Evolutionary conservation across 2,113 vertebrate species (phyloP), one percentile per base, ranked within the genome.

Genomic region (Orientallactaga bullata): DNA sequence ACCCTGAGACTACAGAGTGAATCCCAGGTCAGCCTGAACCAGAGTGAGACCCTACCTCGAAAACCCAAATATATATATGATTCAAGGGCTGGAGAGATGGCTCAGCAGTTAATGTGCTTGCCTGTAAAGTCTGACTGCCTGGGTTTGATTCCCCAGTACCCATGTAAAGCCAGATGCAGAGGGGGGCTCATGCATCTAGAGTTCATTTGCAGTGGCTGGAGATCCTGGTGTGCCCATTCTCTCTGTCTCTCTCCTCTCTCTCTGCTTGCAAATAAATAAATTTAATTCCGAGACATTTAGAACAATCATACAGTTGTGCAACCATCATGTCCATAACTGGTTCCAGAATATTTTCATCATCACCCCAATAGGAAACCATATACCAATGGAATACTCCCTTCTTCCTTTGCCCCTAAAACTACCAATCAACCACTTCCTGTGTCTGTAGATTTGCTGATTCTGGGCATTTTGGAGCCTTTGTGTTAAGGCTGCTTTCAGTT

Each of bases 331-430:
- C 72, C 71, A 80, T 79, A 58, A 39, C 39, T 77, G 61, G 37
- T 73, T 95, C 18, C 39, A 85, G 86, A 88, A 81, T 61, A 74
- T 80, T 87, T 91, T 55, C 58, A 94, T 63, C 47, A 68, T 68
- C 63, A 82, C 74, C 65, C 63, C 30, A 6, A 78, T 90, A 92
- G 28, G 35, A 91, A 91, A 80, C 11, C 30, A 32, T 1, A 3
- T 84, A 85, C 55, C 51, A 77, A 63, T 39, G 47, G 79, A 94
- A 21, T 15, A 78, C 28, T 66, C 66, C 47, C 63, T 71, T 47
- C 30, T 76, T 23, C 35, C 42, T 24, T 12, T n/a, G 7, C 17
- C 17, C 58, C 39, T 73, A 30, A 37, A 73, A 88, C 78, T 39
- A 66, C 65, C 80, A 76, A 66, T 84, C 55, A 83, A 55, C 28